A percentile compares a stretch with the other conserved stretches of the same genome.
Conservation (phyloP, 2,113 vertebrate genomes). For the Tympanuchus pallidicinctus region DNA sequence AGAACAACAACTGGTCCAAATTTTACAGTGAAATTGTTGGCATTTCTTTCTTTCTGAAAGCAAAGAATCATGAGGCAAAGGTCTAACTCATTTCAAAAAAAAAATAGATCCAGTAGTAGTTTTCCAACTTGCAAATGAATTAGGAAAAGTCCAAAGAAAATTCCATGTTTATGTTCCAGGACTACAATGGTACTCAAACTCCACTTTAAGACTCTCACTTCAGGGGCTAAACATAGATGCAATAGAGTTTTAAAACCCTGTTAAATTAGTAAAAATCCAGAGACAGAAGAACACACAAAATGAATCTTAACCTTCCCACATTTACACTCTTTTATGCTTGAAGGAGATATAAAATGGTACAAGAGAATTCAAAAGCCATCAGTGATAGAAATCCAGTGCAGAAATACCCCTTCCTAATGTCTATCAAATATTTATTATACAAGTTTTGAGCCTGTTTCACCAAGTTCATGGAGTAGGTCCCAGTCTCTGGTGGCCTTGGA, state of each 20-base stretch:
- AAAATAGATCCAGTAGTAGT: neutral
- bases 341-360: neutral
- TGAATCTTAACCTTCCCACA: neutral
- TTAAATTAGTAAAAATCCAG: neutral
- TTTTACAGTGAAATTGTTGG: neutral
- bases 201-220: neutral
- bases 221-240: neutral
- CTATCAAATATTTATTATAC: neutral
- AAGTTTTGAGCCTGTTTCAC: neutral
- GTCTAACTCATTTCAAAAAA: neutral
- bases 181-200: neutral
- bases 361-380: neutral
- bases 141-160: neutral
- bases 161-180: neutral
- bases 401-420: neutral
- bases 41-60: neutral
- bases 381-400: neutral
- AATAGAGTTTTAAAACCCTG: neutral
- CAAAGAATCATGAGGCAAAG: neutral
- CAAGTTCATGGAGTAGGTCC: neutral
- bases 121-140: neutral
- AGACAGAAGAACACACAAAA: neutral
- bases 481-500: neutral
- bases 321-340: neutral
- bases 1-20: neutral